Evolutionary conservation across 2,113 vertebrate genomes (phyloP), one percentile per base, ranked within the genome.

Genomic region (Calidris pugnax): DNA sequence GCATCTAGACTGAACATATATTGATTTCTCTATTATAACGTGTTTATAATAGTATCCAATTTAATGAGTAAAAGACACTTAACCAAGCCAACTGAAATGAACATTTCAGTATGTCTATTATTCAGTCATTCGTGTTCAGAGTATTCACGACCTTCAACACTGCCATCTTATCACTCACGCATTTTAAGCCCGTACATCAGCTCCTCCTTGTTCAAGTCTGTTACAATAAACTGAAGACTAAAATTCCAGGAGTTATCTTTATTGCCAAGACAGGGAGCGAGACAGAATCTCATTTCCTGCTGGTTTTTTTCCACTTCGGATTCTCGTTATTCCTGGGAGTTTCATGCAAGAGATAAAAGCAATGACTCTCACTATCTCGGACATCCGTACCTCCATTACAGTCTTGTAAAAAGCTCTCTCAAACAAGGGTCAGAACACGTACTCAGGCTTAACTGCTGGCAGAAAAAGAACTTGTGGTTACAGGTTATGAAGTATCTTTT

Each of bases 1-100:
- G 94, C 30, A 92, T 73, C 55, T 92, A 60, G 73, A 86, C n/a
- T 93, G 76, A 95, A 94, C 57, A 83, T 51, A 75, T 59, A 48
- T 67, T 59, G 81, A 86, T 78, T 63, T 47, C 14, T 68, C 47
- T 64, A 33, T 32, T 71, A 81, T 47, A 85, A 75, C 1, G 14
- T 19, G 9, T 32, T 95, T 79, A 57, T 48, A 82, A 76, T 17
- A 64, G 35, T 19, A 72, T 47, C 7, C 15, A 56, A 37, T 26
- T 47, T 81, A 74, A 87, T 33, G 14, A 87, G 21, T 23, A 94
- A 91, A 83, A 85, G 28, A 75, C 37, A 81, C 32, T 57, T 41
- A 32, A 37, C 9, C 81, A 91, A 85, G n/a, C 74, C 41, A 74
- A 72, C 10, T 33, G 50, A 91, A 91, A 81, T 27, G 5, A 82